Evolutionary conservation across 2,113 vertebrate species (phyloP), one percentile per base, ranked within the genome.

Genomic region (Electrona antarctica): DNA sequence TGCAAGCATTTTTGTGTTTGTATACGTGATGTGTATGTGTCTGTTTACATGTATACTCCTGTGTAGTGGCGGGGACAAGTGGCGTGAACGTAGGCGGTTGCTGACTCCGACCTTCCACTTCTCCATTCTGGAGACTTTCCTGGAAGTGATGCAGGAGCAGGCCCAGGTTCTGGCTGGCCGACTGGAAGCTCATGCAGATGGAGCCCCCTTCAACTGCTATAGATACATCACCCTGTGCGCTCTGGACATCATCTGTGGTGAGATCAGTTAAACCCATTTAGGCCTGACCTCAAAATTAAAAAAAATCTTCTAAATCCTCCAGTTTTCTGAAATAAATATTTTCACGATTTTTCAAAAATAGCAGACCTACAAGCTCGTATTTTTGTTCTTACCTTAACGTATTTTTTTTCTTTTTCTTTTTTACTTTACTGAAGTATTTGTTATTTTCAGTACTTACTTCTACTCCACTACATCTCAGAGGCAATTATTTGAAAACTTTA

Each of bases 121-220:
- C 0, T 64, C 91, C 21, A 95, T 96, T 84, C 93, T 96, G 83
- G 81, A 76, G 14, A 92, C 95, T 68, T 96, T 95, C 82, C 88
- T 96, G 47, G 94, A 95, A 29, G 91, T 96, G 68, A 96, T 96
- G 95, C 95, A 95, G 55, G 94, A 96, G 71, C 95, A 96, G 83
- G 91, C 94, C 33, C 77, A 58, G 69, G 79, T 95, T 82, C 83
- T 96, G 78, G 77, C 94, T 72, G 64, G 90, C 57, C 96, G 95
- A 71, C 88, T 96, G 72, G 88, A 93, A 65, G 90, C 90, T 11
- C 91, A 92, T 8, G 91, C 80, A 54, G 90, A 91, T 21, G 90
- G 92, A 67, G 93, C 91, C 8, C 84, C 92, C 0, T 96, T 96
- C 88, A 82, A 96, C 84, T 84, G 94, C 73, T 94, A 92, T 67